Evolutionary conservation across 2,797 vertebrate species (phyloP).

Genomic region (Leptoclinus maculatus): DNA sequence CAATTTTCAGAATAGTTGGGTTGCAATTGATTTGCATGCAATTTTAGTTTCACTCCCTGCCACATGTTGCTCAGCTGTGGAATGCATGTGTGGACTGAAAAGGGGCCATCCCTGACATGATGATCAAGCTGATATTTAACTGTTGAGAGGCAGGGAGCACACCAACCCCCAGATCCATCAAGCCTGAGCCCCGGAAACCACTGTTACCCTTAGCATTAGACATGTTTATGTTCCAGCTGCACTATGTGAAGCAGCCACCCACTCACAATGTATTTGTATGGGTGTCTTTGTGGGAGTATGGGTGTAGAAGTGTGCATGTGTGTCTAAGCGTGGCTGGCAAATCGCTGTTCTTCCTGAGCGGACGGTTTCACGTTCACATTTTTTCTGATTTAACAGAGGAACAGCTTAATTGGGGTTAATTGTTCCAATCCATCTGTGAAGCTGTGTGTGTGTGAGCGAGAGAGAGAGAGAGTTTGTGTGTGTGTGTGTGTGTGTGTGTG

Average conservation of each 20-base stretch:
- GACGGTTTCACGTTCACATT: constrained; percentile 77
- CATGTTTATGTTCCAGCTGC: constrained; percentile 76
- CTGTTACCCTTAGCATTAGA: constrained; percentile 79
- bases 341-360: constrained; percentile 73
- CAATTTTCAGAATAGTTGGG: constrained; percentile 26
- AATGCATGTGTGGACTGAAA: constrained; percentile 47
- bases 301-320: constrained; percentile 20
- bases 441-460: constrained; percentile 52
- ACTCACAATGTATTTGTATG: constrained; percentile 63
- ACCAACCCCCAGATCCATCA: constrained; percentile 63
- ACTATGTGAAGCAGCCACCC: constrained; percentile 72
- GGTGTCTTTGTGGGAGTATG: constrained; percentile 48
- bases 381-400: constrained; percentile 79
- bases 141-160: constrained; percentile 45
- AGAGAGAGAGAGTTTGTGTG: not conserved
- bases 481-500: constrained; percentile 40
- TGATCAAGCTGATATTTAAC: constrained; percentile 61
- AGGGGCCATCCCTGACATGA: constrained; percentile 65
- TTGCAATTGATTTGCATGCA: constrained; percentile 27
- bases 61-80: constrained; percentile 48
- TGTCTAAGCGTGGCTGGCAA: constrained; percentile 39
- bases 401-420: constrained; percentile 83
- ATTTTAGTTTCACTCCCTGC: constrained; percentile 37
- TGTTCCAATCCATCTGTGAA: constrained; percentile 81
- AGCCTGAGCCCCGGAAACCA: constrained; percentile 74